phyloP scores from a whole-genome alignment of 2,113 vertebrate genomes.

The Megaceryle torquata region DNA sequence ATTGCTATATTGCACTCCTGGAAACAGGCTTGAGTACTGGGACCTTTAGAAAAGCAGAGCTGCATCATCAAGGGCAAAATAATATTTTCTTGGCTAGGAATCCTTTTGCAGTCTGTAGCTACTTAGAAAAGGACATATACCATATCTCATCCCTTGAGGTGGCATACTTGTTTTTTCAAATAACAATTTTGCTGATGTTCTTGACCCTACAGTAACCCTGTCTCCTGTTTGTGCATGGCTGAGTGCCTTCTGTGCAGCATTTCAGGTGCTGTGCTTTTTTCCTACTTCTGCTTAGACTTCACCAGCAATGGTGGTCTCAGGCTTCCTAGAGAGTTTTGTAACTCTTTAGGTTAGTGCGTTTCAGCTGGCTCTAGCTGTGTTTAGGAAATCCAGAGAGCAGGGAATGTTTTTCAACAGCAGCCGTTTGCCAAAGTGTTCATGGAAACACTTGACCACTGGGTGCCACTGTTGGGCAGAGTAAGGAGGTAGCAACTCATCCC shows the following conservation, averaged over 20 bases:
- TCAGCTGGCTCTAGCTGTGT: neutral
- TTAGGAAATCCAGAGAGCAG: neutral
- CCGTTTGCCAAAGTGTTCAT: neutral
- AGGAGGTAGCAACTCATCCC: neutral
- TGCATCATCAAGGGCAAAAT: neutral
- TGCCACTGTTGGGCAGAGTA: neutral
- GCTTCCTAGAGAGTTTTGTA: neutral
- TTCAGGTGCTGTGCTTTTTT: neutral
- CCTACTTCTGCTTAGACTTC: neutral
- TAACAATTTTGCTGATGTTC: neutral
- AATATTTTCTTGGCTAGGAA: neutral
- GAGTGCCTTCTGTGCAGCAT: neutral
- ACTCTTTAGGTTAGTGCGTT: neutral
- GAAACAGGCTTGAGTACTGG: neutral
- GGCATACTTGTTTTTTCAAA: neutral
- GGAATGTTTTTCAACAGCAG: neutral
- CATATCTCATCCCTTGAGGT: rapidly evolving
- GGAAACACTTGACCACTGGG: neutral
- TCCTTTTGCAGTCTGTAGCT: neutral
- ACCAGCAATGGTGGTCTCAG: rapidly evolving
- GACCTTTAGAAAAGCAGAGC: neutral
- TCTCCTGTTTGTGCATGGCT: too few species aligned
- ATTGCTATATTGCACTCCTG: neutral
- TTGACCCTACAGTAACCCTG: rapidly evolving
- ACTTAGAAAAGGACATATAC: neutral